These are phyloP conservation scores for Serinus canaria DNA, from an alignment of 2,113 vertebrate species.

Conservation along the genomic window DNA sequence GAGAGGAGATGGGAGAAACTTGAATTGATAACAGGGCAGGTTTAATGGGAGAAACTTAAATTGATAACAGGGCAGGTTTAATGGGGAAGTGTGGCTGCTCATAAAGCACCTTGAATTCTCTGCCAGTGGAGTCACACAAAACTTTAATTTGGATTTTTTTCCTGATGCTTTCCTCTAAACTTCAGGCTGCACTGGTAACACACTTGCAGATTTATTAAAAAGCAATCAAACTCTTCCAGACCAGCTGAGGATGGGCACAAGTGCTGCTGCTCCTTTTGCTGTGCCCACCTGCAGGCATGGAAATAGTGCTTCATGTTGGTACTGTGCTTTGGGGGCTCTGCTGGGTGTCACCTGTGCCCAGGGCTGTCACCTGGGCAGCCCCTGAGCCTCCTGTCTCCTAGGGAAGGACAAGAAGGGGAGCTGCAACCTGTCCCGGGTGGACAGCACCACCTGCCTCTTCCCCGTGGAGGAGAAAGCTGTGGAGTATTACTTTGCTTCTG, in stretches of 20 bases:
- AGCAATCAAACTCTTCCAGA: not conserved
- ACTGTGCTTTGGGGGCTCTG: not conserved
- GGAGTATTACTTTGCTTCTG: conserved; percentile 98
- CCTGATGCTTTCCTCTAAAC: not conserved
- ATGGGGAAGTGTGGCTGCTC: not conserved
- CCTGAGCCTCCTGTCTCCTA: conserved; percentile 1
- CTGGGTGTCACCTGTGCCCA: not conserved
- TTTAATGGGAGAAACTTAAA: not conserved
- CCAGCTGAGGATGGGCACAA: rapidly evolving
- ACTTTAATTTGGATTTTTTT: not conserved
- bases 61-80: not conserved
- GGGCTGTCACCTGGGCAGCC: not conserved
- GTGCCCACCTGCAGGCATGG: not conserved
- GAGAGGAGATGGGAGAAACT: not conserved
- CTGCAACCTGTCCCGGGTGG: conserved; percentile 83
- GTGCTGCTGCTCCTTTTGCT: not conserved
- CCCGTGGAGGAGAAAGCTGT: conserved; percentile 95
- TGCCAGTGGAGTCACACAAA: not conserved
- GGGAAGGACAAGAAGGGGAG: conserved; percentile 91
- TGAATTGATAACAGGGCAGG: not conserved
- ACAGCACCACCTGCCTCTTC: conserved; percentile 94
- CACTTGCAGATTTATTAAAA: not conserved
- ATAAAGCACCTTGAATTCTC: not conserved
- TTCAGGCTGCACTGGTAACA: rapidly evolving
- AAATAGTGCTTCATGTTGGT: conserved; percentile 68